Conservation (phyloP, 2,888 invertebrate genomes). For the Coenonympha glycerion region DNA sequence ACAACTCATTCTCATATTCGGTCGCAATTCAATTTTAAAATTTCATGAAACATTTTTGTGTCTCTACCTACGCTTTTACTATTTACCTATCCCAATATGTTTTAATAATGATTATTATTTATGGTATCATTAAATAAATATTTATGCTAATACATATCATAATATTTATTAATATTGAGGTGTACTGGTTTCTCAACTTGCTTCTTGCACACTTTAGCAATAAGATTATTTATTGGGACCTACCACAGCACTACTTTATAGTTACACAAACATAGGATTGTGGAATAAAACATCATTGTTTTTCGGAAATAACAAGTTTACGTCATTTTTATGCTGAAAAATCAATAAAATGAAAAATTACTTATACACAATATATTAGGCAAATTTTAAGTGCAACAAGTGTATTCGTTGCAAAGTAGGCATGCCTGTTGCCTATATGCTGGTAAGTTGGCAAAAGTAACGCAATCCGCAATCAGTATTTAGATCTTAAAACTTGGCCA, state of each 20-base stretch:
- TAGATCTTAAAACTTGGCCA: constrained; percentile 19
- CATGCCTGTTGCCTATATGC: too few species aligned
- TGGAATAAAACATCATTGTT: too few species aligned
- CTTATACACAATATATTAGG: too few species aligned
- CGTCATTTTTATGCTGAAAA: too few species aligned
- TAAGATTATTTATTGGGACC: constrained; percentile 10
- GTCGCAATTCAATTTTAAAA: too few species aligned
- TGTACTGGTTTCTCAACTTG: constrained; percentile 24
- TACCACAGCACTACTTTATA: background rate
- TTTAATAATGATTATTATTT: constrained; percentile 14
- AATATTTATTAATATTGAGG: constrained; percentile 19
- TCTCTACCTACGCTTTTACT: background rate
- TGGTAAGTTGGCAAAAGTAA: constrained; percentile 25
- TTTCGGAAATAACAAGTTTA: too few species aligned
- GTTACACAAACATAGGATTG: background rate
- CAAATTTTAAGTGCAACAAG: constrained; percentile 1
- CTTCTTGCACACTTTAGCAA: constrained; percentile 19
- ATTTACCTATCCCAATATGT: constrained; percentile 7
- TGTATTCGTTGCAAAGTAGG: constrained; percentile 18
- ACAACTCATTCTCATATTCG: background rate
- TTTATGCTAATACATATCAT: constrained; percentile 13
- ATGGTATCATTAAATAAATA: constrained; percentile 16
- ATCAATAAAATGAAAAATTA: too few species aligned
- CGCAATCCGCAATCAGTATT: constrained; percentile 30
- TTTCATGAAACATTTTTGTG: too few species aligned